phyloP scores from a whole-genome alignment of 1,140 invertebrate genomes.

The Callitettix versicolor region DNA sequence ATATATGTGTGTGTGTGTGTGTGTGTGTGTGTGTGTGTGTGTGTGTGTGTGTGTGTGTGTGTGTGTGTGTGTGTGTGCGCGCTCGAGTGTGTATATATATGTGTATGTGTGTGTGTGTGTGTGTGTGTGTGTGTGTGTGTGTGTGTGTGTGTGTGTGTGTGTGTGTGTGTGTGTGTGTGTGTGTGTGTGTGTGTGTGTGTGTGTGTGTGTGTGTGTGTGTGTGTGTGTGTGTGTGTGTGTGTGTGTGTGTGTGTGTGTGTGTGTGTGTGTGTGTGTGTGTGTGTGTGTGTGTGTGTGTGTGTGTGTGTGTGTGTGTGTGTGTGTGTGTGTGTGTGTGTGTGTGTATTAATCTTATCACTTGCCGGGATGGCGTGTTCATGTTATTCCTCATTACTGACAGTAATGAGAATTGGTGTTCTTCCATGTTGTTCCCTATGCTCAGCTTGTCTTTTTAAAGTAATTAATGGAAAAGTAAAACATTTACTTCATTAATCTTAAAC shows the following conservation, averaged over 20 bases:
- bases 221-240: background rate
- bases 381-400: too few relatives aligned
- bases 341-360: too few relatives aligned
- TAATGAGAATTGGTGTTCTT: too few relatives aligned
- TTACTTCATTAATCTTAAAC: too few relatives aligned
- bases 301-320: background rate
- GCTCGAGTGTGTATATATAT: too few relatives aligned
- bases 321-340: background rate
- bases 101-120: background rate
- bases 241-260: background rate
- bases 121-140: background rate
- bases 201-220: background rate
- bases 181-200: background rate
- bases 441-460: too few relatives aligned
- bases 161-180: background rate
- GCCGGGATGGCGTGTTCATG: too few relatives aligned
- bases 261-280: background rate
- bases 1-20: background rate
- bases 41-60: background rate
- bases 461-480: too few relatives aligned
- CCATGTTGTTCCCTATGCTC: too few relatives aligned
- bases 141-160: background rate
- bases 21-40: background rate
- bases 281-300: background rate
- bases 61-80: too few relatives aligned